Evolutionary conservation across 1,140 invertebrate genomes (phyloP).

Genomic region (Temnothorax longispinosus): DNA sequence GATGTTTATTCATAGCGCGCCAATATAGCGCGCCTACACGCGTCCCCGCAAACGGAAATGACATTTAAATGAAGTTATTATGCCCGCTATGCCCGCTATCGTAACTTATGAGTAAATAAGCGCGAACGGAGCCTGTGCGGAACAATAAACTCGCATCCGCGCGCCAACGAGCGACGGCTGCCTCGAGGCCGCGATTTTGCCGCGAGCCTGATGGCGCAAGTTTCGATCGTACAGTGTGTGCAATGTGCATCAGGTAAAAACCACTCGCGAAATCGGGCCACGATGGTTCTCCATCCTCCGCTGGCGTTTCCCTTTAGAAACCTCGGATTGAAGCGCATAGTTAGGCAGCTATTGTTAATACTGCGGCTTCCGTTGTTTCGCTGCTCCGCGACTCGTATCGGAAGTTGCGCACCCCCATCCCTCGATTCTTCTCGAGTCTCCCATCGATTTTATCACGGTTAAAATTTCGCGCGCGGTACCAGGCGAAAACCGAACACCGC

Average conservation of each 20-base stretch:
- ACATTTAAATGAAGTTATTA: slow-evolving; percentile 45
- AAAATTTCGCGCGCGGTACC: slow-evolving; percentile 1
- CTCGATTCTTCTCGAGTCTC: slow-evolving; percentile 8
- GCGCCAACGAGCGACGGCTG: not conserved
- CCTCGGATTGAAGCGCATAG: not conserved
- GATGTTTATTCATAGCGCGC: slow-evolving; percentile 23
- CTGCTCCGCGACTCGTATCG: not conserved
- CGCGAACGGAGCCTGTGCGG: slow-evolving; percentile 15
- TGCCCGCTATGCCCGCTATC: not conserved
- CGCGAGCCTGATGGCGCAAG: not conserved
- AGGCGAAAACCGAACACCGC: not conserved
- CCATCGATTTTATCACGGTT: not conserved
- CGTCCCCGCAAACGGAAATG: slow-evolving; percentile 12
- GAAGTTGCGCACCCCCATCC: not conserved
- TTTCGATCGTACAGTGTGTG: not conserved
- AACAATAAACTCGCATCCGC: slow-evolving; percentile 18
- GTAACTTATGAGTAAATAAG: slow-evolving; percentile 44
- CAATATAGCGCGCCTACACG: not conserved
- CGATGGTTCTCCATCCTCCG: not conserved
- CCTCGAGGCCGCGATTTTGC: not conserved
- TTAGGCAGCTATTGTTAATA: slow-evolving; percentile 18
- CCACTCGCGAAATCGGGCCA: not conserved
- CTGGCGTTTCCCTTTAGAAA: not conserved
- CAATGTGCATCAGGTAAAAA: not conserved
- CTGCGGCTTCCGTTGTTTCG: not conserved